Base-by-base conservation (phyloP, 2,113 vertebrate species). In the Poeciliopsis turrubarensis region DNA sequence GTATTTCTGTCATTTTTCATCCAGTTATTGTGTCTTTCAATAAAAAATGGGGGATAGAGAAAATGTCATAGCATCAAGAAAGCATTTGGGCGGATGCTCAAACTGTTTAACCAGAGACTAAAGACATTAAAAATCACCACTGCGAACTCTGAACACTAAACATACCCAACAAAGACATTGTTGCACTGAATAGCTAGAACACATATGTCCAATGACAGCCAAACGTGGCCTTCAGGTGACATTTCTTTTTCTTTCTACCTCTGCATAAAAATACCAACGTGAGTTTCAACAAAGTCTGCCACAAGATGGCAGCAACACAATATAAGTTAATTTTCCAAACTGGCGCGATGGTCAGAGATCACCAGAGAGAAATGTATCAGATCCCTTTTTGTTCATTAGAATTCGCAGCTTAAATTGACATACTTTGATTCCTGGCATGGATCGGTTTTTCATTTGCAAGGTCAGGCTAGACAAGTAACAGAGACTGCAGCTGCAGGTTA, bases 221-320 rank as follows among this genome's bases (percentile, higher is more conserved):
- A 37, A 37, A 37, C 3, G 34, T 37, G 34, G 34, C 34, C 34
- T 37, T 37, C 34, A 3, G 2, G 34, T 37, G 34, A 37, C 34
- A 11, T 37, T 12, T 37, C 34, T 37, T 37, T 37, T 11, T 37
- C 34, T 37, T 57, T 54, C 47, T 54, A 25, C 7, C 7, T 6
- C 25, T 57, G 19, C 51, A 9, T 19, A 17, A 13, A 13, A 11
- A 30, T 27, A 17, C 19, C 19, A 1, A 27, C 32, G 61, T 70
- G 69, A 61, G 63, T 41, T 60, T 3, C 25, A 6, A 44, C 1
- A 34, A 0, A 1, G 25, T 1, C 1, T 11, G 26, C 76, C 89
- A 89, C 83, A 57, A 65, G 91, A 65, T 68, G 85, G 88, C 75
- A 82, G 73, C 66, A 90, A 70, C 39, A 69, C 27, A 68, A 15